Evolutionary conservation across 2,797 vertebrate genomes (phyloP).

Genomic region (Chelmon rostratus): DNA sequence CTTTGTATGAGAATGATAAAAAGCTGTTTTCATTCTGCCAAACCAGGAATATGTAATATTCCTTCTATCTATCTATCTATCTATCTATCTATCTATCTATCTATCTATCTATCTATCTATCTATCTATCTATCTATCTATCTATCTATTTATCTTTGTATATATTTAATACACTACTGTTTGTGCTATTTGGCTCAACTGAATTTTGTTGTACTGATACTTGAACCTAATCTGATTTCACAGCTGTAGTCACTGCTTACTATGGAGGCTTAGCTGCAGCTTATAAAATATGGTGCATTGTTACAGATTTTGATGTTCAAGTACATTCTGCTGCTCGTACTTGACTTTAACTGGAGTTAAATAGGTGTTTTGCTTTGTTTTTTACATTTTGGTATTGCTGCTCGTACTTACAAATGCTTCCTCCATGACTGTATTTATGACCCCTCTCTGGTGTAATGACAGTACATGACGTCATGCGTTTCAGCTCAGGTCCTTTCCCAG

Average conservation of each 20-base stretch:
- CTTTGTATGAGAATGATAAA: slow-evolving; percentile 47
- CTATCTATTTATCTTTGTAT: background rate
- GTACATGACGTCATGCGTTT: slow-evolving; percentile 65
- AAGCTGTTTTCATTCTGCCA: slow-evolving; percentile 41
- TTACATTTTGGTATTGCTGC: slow-evolving; percentile 19
- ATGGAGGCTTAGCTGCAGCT: background rate
- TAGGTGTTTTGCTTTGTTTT: background rate
- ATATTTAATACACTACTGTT: background rate
- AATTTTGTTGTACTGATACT: background rate
- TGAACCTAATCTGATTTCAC: background rate
- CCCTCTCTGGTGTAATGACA: slow-evolving; percentile 63
- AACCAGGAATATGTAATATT: slow-evolving; percentile 20
- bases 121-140: background rate
- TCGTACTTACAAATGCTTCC: slow-evolving; percentile 40
- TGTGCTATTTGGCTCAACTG: background rate
- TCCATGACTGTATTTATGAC: slow-evolving; percentile 36
- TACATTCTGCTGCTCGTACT: background rate
- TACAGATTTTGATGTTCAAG: background rate
- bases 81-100: slow-evolving; percentile 20
- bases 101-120: slow-evolving; percentile 11
- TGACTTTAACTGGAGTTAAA: background rate
- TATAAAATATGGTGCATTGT: background rate
- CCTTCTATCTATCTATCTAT: background rate
- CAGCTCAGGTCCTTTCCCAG: slow-evolving; percentile 67
- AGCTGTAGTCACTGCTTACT: background rate